phyloP scores from a whole-genome alignment of 1,140 invertebrate genomes.

The Anadara kagoshimensis region DNA sequence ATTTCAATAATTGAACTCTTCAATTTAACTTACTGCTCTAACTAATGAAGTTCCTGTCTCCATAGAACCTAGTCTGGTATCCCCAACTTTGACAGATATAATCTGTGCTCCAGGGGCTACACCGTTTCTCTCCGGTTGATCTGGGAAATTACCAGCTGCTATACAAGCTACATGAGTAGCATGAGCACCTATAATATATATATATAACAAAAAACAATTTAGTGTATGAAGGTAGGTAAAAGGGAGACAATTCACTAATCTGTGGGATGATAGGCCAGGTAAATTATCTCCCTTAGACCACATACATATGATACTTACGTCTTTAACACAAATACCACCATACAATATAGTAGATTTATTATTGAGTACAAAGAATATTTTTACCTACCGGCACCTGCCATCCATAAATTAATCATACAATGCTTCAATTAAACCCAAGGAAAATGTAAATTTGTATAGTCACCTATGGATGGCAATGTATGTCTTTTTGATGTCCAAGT shows the following conservation, averaged over 20 bases:
- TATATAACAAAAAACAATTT: background rate
- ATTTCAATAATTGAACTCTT: background rate
- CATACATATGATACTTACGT: background rate
- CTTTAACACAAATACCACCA: too few relatives aligned
- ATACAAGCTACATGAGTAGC: slow-evolving; percentile 98
- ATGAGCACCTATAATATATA: slow-evolving; percentile 83
- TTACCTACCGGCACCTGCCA: too few relatives aligned
- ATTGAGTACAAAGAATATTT: too few relatives aligned
- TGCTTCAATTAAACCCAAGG: too few relatives aligned
- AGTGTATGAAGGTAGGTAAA: background rate
- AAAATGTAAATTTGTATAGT: too few relatives aligned
- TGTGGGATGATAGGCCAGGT: too few relatives aligned
- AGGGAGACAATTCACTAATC: background rate
- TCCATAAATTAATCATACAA: too few relatives aligned
- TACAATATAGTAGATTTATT: too few relatives aligned
- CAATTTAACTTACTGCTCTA: slow-evolving; percentile 83
- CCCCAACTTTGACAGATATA: slow-evolving; percentile 92
- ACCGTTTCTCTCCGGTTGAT: slow-evolving; percentile 92
- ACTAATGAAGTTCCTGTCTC: slow-evolving; percentile 95
- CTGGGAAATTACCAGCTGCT: slow-evolving; percentile 92
- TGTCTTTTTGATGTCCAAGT: too few relatives aligned
- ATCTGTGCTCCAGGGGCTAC: slow-evolving; percentile 97
- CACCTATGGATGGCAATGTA: too few relatives aligned
- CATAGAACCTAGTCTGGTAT: slow-evolving; percentile 92
- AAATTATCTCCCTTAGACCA: too few relatives aligned